Evolutionary conservation across 1,140 invertebrate genomes (phyloP).

Genomic region (Macrobrachium nipponense): DNA sequence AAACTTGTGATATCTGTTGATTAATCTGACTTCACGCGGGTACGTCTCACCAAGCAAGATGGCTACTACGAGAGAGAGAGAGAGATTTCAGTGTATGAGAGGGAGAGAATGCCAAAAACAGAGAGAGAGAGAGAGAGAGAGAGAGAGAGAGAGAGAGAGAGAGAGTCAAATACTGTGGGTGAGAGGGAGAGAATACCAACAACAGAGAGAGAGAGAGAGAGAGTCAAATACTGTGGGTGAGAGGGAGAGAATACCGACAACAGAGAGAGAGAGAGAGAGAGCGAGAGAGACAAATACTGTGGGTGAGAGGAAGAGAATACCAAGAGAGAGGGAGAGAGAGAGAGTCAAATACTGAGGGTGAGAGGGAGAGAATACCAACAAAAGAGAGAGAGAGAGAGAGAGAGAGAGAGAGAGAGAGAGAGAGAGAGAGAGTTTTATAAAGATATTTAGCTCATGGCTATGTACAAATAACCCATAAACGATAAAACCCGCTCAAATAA

Average conservation of each 20-base stretch:
- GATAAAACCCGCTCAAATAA: too few relatives aligned
- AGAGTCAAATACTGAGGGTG: too few relatives aligned
- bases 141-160: constrained; percentile 9
- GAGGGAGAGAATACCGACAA: too few relatives aligned
- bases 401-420: not conserved
- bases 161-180: too few relatives aligned
- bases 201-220: not conserved
- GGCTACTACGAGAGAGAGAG: not conserved
- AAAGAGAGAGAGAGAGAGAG: constrained; percentile 1
- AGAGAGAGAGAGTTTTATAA: not conserved
- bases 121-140: constrained; percentile 22
- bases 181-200: constrained; percentile 14
- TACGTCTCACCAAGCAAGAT: too few relatives aligned
- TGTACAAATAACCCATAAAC: not conserved
- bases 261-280: not conserved
- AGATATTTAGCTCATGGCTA: not conserved
- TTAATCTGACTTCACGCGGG: too few relatives aligned
- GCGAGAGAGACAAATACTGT: constrained; percentile 3
- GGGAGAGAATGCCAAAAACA: constrained; percentile 16
- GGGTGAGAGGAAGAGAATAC: constrained; percentile 17
- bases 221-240: too few relatives aligned
- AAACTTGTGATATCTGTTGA: too few relatives aligned
- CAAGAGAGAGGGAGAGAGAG: constrained; percentile 21
- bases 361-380: too few relatives aligned
- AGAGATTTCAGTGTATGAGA: too few relatives aligned